Conservation (phyloP, 53 echinoderm and acorn worm genomes). For the Hippasteria phrygiana region DNA sequence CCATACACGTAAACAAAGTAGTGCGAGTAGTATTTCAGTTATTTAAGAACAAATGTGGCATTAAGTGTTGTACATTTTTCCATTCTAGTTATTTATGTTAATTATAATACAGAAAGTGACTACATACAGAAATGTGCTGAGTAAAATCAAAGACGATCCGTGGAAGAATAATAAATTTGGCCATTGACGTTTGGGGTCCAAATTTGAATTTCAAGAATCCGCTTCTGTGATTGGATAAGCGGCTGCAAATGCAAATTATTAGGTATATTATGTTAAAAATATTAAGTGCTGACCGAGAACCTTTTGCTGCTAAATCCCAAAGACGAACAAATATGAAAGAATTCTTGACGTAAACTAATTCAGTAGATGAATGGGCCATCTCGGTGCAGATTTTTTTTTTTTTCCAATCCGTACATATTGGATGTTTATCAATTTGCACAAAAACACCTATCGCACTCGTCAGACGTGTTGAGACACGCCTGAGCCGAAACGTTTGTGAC, state of each 20-base stretch:
- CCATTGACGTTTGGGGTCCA: background rate
- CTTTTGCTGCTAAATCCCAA: no score
- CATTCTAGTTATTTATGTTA: background rate
- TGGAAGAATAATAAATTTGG: background rate
- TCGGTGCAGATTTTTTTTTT: no score
- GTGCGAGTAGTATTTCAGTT: background rate
- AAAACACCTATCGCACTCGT: no score
- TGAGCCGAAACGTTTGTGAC: no score
- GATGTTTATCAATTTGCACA: no score
- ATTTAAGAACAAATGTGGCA: background rate
- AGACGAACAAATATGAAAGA: no score
- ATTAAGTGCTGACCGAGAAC: background rate
- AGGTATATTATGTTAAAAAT: background rate
- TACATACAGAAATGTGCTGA: no score
- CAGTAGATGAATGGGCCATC: no score
- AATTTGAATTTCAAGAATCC: slow-evolving; percentile 45
- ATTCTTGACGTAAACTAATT: no score
- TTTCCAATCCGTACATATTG: no score
- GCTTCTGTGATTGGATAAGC: slow-evolving; percentile 40
- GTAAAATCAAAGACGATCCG: background rate
- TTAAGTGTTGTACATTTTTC: background rate
- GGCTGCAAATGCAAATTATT: background rate
- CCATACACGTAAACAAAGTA: slow-evolving; percentile 24
- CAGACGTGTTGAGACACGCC: no score
- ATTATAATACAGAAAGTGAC: background rate